phyloP scores from a whole-genome alignment of 2,113 vertebrate species.

The Elephas maximus region DNA sequence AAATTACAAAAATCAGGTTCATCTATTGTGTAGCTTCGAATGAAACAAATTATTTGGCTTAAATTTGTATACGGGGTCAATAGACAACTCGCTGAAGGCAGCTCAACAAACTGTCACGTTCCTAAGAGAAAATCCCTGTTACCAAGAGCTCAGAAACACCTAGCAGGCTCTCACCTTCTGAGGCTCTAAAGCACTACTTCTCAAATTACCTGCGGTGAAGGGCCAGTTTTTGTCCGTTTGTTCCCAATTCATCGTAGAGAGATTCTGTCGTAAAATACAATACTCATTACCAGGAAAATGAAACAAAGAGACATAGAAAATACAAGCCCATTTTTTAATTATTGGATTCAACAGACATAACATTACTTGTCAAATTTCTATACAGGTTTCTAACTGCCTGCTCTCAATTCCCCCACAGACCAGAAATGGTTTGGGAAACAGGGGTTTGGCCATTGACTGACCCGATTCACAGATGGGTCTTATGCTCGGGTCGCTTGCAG shows the following conservation, averaged over 20 bases:
- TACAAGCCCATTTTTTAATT: conserved; percentile 7
- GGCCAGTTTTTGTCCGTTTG: conserved; percentile 59
- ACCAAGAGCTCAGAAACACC: conserved; percentile 50
- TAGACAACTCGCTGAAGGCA: conserved; percentile 46
- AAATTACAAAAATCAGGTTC: conserved; percentile 72
- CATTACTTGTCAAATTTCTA: not conserved
- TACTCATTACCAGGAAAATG: conserved; percentile 55
- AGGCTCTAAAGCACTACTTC: conserved; percentile 39
- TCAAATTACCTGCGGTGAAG: conserved; percentile 50
- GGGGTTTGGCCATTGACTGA: not conserved
- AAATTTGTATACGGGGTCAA: conserved; percentile 68
- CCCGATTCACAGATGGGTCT: not conserved
- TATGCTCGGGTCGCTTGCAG: not conserved
- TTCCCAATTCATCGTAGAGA: conserved; percentile 27
- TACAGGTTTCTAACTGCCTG: not conserved
- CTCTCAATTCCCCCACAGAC: not conserved
- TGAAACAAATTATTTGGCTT: conserved; percentile 73
- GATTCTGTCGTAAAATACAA: conserved; percentile 61
- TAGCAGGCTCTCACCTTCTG: conserved; percentile 17
- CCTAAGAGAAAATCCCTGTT: conserved; percentile 28
- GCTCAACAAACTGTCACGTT: conserved; percentile 50
- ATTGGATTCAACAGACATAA: not conserved
- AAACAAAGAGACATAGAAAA: conserved; percentile 36
- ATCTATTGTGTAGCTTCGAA: conserved; percentile 58
- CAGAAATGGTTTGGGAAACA: not conserved